These are phyloP conservation scores for Pseudomugil tenellus DNA, from an alignment of 2,797 vertebrate species.

Conservation along the genomic window DNA sequence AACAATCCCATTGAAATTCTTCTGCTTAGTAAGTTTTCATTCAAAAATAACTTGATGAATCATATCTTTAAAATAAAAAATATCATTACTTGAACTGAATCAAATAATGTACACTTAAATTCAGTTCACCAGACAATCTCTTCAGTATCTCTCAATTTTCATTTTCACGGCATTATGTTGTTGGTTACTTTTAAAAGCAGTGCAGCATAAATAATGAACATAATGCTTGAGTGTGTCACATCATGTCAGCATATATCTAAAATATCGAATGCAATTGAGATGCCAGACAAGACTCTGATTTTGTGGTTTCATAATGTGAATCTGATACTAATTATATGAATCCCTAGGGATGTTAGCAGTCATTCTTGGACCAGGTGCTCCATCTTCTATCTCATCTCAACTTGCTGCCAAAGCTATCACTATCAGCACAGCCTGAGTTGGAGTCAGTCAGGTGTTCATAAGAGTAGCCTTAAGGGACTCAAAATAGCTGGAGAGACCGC, in stretches of 20 bases:
- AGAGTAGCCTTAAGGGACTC: slow-evolving; percentile 66
- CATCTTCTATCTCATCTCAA: slow-evolving; percentile 59
- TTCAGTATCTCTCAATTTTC: neutral
- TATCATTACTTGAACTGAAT: too few species aligned
- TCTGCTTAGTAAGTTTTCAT: too few species aligned
- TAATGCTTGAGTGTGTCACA: slow-evolving; percentile 4
- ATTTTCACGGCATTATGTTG: neutral
- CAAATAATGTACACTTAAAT: too few species aligned
- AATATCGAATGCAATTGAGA: slow-evolving; percentile 6
- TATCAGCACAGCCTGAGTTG: slow-evolving; percentile 57
- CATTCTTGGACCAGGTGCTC: slow-evolving; percentile 64
- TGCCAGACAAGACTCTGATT: slow-evolving; percentile 31
- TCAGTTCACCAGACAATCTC: too few species aligned
- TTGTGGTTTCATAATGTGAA: slow-evolving; percentile 33
- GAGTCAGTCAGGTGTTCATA: slow-evolving; percentile 80
- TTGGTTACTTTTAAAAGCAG: neutral
- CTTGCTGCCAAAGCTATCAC: slow-evolving; percentile 59
- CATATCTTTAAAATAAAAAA: too few species aligned
- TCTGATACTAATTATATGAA: slow-evolving; percentile 58
- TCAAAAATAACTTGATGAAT: too few species aligned
- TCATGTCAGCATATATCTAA: slow-evolving; percentile 15
- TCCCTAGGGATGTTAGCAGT: slow-evolving; percentile 51
- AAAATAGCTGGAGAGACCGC: slow-evolving; percentile 39
- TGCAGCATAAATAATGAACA: neutral
- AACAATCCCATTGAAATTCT: too few species aligned